phyloP scores from a whole-genome alignment of 2,888 invertebrate genomes.

The Tachina grossa region DNA sequence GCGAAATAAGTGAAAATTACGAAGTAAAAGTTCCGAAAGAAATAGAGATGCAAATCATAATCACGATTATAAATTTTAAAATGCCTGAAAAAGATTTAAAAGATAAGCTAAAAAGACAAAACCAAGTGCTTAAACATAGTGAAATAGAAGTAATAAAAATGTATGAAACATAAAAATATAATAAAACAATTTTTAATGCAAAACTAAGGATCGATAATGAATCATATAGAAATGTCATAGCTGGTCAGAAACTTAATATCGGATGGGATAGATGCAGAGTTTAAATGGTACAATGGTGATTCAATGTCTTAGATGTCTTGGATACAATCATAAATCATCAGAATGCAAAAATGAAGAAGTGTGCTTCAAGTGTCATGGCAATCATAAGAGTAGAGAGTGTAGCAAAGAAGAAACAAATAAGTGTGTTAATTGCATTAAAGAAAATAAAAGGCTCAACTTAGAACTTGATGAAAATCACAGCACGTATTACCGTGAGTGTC shows the following conservation, averaged over 20 bases:
- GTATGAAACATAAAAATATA: background rate
- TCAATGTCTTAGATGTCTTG: background rate
- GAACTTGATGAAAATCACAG: too few relatives aligned
- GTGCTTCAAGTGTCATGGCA: too few relatives aligned
- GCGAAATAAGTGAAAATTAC: background rate
- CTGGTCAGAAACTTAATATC: background rate
- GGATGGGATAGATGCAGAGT: slow-evolving; percentile 1
- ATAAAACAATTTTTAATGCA: background rate
- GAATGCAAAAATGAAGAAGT: too few relatives aligned
- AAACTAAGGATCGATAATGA: background rate
- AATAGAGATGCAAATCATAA: background rate
- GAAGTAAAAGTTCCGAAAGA: background rate
- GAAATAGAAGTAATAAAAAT: background rate
- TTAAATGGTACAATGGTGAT: background rate
- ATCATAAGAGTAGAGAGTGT: too few relatives aligned
- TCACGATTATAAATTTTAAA: background rate
- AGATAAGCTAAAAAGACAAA: background rate
- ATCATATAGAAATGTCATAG: background rate
- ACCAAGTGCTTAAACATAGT: background rate
- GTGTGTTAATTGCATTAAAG: too few relatives aligned
- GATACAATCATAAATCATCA: background rate
- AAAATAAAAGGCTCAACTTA: too few relatives aligned
- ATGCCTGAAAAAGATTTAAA: background rate
- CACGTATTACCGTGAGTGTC: too few relatives aligned
- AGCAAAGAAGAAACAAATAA: too few relatives aligned